Conservation (phyloP, 2,888 invertebrate species). For the Monoplex corrugatus region DNA sequence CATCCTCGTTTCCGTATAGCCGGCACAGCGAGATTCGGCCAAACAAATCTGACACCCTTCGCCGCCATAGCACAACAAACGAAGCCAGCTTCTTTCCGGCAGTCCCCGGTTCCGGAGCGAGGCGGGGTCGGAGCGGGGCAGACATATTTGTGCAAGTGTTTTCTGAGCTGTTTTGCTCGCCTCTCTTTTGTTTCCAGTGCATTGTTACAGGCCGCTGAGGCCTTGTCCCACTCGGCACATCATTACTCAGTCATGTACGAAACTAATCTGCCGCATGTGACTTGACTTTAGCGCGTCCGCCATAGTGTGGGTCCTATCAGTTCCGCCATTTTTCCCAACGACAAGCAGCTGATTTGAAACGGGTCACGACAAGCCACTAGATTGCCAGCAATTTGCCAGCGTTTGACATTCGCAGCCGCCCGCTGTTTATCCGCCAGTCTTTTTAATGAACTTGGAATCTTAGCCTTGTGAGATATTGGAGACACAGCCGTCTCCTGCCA, state of each 20-base stretch:
- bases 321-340: not conserved
- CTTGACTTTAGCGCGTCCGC: not conserved
- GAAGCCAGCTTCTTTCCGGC: slow-evolving; percentile 44
- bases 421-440: slow-evolving; percentile 1
- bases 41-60: slow-evolving; percentile 44
- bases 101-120: slow-evolving; percentile 44
- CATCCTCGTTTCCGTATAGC: not conserved
- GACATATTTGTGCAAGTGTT: slow-evolving; percentile 58
- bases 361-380: not conserved
- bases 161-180: slow-evolving; percentile 22
- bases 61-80: slow-evolving; percentile 16
- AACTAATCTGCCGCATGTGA: slow-evolving; percentile 22
- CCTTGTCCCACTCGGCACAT: not conserved
- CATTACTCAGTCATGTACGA: slow-evolving; percentile 37
- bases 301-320: not conserved
- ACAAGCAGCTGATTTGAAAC: slow-evolving; percentile 18
- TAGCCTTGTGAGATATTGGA: not conserved
- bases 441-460: slow-evolving; percentile 23
- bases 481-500: too few relatives aligned
- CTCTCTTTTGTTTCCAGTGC: slow-evolving; percentile 50
- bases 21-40: not conserved
- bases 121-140: slow-evolving; percentile 53
- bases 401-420: not conserved
- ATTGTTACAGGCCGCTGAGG: slow-evolving; percentile 48
- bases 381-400: not conserved